phyloP scores from a whole-genome alignment of 2,888 invertebrate genomes.

The Prosapia bicincta region DNA sequence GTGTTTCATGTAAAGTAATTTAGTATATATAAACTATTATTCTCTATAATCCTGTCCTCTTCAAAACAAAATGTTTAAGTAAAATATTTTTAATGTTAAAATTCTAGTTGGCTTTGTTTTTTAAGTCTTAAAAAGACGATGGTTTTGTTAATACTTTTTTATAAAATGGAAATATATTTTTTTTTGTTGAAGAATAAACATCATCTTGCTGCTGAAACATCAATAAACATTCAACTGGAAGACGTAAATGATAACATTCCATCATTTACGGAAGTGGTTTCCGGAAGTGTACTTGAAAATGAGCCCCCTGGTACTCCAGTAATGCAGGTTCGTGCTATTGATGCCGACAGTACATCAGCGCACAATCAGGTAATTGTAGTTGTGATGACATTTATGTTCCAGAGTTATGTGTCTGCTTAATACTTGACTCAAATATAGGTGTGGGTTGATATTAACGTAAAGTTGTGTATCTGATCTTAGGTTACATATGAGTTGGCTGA shows the following conservation, averaged over 20 bases:
- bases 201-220: conserved; percentile 73
- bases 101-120: too few species aligned
- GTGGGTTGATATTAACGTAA: background rate
- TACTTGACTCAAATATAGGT: background rate
- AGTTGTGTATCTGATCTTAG: conserved; percentile 38
- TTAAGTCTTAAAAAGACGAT: too few species aligned
- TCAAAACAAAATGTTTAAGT: too few species aligned
- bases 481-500: conserved; percentile 72
- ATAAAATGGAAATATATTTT: too few species aligned
- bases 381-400: background rate
- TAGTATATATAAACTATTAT: too few species aligned
- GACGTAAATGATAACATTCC: conserved; percentile 93
- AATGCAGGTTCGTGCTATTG: conserved; percentile 83
- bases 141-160: too few species aligned
- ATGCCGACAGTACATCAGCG: conserved; percentile 77
- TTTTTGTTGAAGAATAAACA: conserved; percentile 62
- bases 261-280: conserved; percentile 75
- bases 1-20: too few species aligned
- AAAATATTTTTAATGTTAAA: too few species aligned
- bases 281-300: conserved; percentile 82
- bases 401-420: background rate
- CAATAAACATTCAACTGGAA: conserved; percentile 71
- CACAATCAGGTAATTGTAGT: conserved; percentile 64
- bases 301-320: conserved; percentile 79
- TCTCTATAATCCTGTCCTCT: too few species aligned